phyloP scores from a whole-genome alignment of 2,113 vertebrate species.

The Columbina picui region DNA sequence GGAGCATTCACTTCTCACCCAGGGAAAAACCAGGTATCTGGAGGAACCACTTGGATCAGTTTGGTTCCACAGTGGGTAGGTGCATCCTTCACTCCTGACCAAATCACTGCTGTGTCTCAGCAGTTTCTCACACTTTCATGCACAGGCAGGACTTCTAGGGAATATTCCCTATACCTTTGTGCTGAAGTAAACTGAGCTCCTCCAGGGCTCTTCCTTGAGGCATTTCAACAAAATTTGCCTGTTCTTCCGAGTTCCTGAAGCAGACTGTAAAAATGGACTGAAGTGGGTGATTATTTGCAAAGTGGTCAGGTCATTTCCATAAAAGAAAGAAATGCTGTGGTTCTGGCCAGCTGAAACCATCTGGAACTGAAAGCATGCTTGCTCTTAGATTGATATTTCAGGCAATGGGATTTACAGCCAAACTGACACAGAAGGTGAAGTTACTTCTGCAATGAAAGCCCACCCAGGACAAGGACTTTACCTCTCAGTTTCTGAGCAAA shows the following conservation, averaged over 20 bases:
- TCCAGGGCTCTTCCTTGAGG: background rate
- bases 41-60: background rate
- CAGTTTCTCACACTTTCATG: background rate
- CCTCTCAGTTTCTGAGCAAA: background rate
- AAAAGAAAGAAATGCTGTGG: background rate
- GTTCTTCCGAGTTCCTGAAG: background rate
- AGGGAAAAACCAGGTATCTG: background rate
- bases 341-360: background rate
- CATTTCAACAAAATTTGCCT: background rate
- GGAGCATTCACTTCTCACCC: background rate
- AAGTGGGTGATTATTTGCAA: background rate
- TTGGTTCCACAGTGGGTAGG: background rate
- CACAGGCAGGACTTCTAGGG: background rate
- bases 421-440: background rate
- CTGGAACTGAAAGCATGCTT: background rate
- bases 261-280: background rate
- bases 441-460: background rate
- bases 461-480: background rate
- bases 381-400: background rate
- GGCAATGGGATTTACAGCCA: background rate
- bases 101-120: background rate
- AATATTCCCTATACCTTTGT: background rate
- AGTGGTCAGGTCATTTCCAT: background rate
- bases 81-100: background rate
- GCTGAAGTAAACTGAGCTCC: background rate